phyloP scores from a whole-genome alignment of 2,797 vertebrate genomes.

The Mormyrops attenuatus region DNA sequence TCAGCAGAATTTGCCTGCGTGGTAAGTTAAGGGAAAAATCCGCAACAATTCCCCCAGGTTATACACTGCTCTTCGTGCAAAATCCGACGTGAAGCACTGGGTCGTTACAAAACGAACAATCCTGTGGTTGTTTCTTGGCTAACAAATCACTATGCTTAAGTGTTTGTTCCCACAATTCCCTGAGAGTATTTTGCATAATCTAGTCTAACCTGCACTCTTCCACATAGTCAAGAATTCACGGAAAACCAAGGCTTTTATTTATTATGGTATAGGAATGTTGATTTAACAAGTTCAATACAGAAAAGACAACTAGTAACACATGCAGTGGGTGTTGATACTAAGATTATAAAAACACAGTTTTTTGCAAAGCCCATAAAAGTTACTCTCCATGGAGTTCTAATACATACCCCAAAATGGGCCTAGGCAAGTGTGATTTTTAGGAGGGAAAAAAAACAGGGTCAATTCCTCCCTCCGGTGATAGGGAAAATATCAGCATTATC shows the following conservation, averaged over 20 bases:
- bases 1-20: background rate
- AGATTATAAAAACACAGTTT: background rate
- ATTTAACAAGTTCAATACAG: background rate
- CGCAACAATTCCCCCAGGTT: background rate
- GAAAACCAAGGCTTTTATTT: background rate
- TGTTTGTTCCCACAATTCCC: background rate
- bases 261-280: background rate
- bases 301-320: constrained; percentile 9
- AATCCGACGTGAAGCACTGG: background rate
- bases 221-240: background rate
- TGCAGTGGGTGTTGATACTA: background rate
- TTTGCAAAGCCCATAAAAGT: background rate
- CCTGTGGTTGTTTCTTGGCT: background rate
- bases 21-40: background rate
- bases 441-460: background rate
- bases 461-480: background rate
- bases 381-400: background rate
- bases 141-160: background rate
- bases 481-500: constrained; percentile 8
- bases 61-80: background rate
- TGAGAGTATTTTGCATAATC: constrained; percentile 7
- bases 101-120: background rate
- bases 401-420: background rate
- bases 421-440: background rate
- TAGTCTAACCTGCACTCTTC: background rate